Conservation (phyloP, 92 coral and sea anemone species). For the Palythoa grandiflora region DNA sequence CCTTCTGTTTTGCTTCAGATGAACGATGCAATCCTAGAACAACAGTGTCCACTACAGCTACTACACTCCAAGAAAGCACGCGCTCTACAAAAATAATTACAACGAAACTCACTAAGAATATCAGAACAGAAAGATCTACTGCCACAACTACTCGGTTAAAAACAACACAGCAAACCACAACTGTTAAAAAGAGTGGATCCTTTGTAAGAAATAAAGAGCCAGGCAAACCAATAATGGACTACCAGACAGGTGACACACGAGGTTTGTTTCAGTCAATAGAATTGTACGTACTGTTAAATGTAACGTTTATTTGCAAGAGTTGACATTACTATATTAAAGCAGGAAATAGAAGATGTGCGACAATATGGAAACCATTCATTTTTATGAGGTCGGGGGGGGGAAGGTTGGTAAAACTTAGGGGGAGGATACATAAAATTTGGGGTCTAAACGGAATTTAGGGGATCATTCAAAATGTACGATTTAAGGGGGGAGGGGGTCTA, state of each 20-base stretch:
- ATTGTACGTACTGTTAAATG: not conserved
- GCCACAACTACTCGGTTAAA: not conserved
- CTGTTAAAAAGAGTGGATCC: not conserved
- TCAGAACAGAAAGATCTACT: not conserved
- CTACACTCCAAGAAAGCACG: not conserved
- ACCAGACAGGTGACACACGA: constrained; percentile 21
- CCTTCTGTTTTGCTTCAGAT: not conserved
- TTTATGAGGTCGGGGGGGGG: too few relatives aligned
- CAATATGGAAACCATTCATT: too few relatives aligned
- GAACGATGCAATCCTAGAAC: constrained; percentile 25
- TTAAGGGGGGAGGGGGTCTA: too few relatives aligned
- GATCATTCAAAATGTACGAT: too few relatives aligned
- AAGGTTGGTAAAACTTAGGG: too few relatives aligned
- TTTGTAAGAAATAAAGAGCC: not conserved
- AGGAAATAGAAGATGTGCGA: too few relatives aligned
- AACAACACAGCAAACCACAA: not conserved
- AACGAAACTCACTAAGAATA: not conserved
- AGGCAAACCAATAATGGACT: constrained; percentile 2
- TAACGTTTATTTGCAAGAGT: not conserved
- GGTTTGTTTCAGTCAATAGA: constrained; percentile 25
- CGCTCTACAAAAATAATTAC: not conserved
- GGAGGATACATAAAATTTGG: too few relatives aligned
- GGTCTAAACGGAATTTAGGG: too few relatives aligned
- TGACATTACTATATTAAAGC: too few relatives aligned
- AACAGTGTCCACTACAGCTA: not conserved